Evolutionary conservation across 2,888 invertebrate genomes (phyloP).

Genomic region (Hofmannophila pseudospretella): DNA sequence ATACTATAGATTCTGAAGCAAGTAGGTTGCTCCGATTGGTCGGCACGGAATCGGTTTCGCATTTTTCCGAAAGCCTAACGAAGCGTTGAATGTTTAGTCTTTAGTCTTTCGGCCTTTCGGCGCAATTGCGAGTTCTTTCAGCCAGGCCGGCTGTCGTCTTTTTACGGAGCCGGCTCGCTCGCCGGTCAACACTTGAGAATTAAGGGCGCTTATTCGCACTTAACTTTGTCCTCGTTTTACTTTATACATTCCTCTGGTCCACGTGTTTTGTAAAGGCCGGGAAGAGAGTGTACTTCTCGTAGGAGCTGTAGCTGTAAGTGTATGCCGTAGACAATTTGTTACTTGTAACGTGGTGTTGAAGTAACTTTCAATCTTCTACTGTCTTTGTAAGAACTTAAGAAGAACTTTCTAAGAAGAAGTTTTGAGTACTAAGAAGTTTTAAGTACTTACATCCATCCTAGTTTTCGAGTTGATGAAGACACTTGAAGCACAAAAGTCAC

Average conservation of each 20-base stretch:
- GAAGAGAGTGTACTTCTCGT: too few species aligned
- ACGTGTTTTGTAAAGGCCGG: conserved; percentile 21
- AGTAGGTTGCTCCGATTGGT: conserved; percentile 66
- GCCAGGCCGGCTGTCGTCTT: conserved; percentile 31
- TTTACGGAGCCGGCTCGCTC: conserved; percentile 35
- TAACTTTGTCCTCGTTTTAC: conserved; percentile 49
- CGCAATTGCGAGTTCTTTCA: conserved; percentile 13
- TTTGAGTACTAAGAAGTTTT: too few species aligned
- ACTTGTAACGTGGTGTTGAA: too few species aligned
- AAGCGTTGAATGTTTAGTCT: conserved; percentile 66
- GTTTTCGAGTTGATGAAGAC: too few species aligned
- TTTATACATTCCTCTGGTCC: conserved; percentile 26
- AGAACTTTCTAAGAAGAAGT: too few species aligned
- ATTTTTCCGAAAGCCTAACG: conserved; percentile 62
- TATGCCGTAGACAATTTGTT: too few species aligned
- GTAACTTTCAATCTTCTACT: too few species aligned
- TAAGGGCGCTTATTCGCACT: conserved; percentile 64
- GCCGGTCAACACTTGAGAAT: conserved; percentile 56
- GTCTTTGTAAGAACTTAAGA: too few species aligned
- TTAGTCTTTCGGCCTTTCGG: conserved; percentile 21
- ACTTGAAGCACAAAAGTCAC: too few species aligned
- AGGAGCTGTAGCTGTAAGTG: too few species aligned
- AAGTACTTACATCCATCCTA: too few species aligned
- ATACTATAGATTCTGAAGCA: conserved; percentile 77
- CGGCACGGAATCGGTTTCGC: conserved; percentile 51